These are phyloP conservation scores for Cerastoderma edule DNA, from an alignment of 2,888 invertebrate genomes.

Conservation along the genomic window DNA sequence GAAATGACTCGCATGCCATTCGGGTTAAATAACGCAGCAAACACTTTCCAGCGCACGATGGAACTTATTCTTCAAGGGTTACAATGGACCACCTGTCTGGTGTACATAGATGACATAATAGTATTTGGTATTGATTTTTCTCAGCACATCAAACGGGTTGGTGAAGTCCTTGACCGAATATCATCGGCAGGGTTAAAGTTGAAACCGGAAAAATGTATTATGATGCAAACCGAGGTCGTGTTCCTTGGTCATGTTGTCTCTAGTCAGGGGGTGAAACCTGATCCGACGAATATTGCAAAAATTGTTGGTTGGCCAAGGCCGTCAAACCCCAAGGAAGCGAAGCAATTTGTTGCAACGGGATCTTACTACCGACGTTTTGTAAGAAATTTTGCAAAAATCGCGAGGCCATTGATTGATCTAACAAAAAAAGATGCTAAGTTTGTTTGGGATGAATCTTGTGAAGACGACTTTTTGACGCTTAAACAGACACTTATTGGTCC, in stretches of 20 bases:
- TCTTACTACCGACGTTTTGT: conserved; percentile 32
- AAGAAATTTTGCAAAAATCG: conserved; percentile 28
- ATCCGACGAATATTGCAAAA: conserved; percentile 29
- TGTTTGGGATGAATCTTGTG: conserved; percentile 20
- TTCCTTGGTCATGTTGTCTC: conserved; percentile 39
- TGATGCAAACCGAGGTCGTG: conserved; percentile 29
- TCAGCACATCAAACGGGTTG: conserved; percentile 29
- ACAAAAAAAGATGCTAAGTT: conserved; percentile 29
- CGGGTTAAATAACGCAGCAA: conserved; percentile 27
- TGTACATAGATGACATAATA: conserved; percentile 38
- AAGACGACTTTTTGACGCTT: not conserved
- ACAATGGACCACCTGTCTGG: conserved; percentile 36
- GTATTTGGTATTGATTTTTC: conserved; percentile 19
- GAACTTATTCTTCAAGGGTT: conserved; percentile 34
- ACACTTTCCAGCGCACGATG: conserved; percentile 33
- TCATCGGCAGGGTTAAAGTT: conserved; percentile 29
- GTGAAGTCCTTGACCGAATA: conserved; percentile 28
- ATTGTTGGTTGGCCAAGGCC: conserved; percentile 32
- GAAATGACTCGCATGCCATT: conserved; percentile 36
- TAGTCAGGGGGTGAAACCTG: conserved; percentile 25
- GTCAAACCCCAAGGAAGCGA: conserved; percentile 17
- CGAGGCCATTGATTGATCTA: conserved; percentile 23
- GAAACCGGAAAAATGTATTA: conserved; percentile 28
- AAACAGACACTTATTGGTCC: conserved; percentile 11
- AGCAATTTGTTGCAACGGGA: conserved; percentile 31